A percentile compares a stretch with the other conserved stretches of the same genome.
Conservation (phyloP, 1,140 invertebrate genomes). For the Portunus trituberculatus region DNA sequence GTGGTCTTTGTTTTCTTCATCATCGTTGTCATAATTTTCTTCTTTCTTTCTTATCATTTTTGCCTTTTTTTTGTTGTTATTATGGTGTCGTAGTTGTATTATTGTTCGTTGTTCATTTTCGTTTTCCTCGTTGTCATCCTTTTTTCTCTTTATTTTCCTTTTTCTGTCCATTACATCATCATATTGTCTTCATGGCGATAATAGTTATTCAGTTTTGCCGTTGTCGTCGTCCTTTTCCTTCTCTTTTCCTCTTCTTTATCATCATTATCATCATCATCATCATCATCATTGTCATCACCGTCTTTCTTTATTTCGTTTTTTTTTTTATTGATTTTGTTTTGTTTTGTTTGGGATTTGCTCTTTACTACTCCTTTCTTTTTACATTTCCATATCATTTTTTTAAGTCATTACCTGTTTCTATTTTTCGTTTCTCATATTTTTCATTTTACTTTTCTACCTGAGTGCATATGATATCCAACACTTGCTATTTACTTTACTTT, state of each 20-base stretch:
- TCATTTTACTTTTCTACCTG: not conserved
- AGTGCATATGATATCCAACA: not conserved
- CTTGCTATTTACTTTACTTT: too few species aligned
- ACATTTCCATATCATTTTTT: too few species aligned
- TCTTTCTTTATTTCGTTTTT: not conserved
- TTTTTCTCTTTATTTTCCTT: not conserved
- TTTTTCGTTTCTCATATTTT: not conserved
- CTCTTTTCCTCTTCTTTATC: not conserved
- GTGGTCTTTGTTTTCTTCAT: too few species aligned
- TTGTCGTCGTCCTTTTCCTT: not conserved
- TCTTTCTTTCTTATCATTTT: too few species aligned
- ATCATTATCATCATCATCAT: not conserved
- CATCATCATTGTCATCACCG: not conserved
- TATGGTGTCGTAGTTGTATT: too few species aligned
- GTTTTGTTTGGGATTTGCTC: too few species aligned
- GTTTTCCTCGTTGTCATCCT: not conserved
- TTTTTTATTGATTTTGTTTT: not conserved
- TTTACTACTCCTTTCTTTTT: too few species aligned
- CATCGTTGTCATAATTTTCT: too few species aligned
- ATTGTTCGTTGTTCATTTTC: not conserved
- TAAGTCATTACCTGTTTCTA: too few species aligned
- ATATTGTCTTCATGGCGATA: not conserved
- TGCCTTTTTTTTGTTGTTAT: too few species aligned
- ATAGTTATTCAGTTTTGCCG: not conserved
- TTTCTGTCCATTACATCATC: not conserved